Conservation (phyloP, 2,888 invertebrate species). For the Drosophila macrospina region DNA sequence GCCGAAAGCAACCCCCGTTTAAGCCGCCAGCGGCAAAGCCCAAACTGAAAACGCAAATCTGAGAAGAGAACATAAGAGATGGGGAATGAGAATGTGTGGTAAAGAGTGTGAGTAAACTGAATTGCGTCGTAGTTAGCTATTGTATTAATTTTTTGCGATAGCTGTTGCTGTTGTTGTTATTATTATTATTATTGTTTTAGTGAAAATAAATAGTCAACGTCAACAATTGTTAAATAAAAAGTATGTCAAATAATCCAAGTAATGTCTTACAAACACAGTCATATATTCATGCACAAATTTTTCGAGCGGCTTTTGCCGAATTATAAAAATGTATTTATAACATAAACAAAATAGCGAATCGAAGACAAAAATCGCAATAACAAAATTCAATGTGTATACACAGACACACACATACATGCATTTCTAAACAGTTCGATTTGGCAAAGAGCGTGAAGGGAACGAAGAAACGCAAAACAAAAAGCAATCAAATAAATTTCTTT, state of each 20-base stretch:
- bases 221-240: conserved; percentile 53
- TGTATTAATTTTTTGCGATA: conserved; percentile 47
- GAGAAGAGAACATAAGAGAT: conserved; percentile 29
- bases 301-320: conserved; percentile 46
- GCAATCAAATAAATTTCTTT: conserved; percentile 28
- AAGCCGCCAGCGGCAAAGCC: conserved; percentile 35
- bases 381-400: conserved; percentile 31
- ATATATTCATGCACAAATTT: conserved; percentile 10
- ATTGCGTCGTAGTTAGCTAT: conserved; percentile 81
- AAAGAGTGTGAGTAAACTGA: conserved; percentile 74
- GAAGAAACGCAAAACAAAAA: conserved; percentile 17
- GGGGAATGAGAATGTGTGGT: background rate
- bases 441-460: conserved; percentile 15
- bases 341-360: conserved; percentile 60
- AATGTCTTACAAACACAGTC: conserved; percentile 11
- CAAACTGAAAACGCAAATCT: conserved; percentile 43
- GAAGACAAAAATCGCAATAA: conserved; percentile 48
- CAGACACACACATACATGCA: background rate
- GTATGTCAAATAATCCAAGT: conserved; percentile 38
- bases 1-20: conserved; percentile 50
- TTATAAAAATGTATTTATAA: conserved; percentile 69
- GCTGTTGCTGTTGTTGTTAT: conserved; percentile 42
- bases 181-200: background rate
- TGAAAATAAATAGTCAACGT: conserved; percentile 48
- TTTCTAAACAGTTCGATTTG: conserved; percentile 37